Evolutionary conservation across 1,140 invertebrate genomes (phyloP).

Genomic region (Eueides isabella): DNA sequence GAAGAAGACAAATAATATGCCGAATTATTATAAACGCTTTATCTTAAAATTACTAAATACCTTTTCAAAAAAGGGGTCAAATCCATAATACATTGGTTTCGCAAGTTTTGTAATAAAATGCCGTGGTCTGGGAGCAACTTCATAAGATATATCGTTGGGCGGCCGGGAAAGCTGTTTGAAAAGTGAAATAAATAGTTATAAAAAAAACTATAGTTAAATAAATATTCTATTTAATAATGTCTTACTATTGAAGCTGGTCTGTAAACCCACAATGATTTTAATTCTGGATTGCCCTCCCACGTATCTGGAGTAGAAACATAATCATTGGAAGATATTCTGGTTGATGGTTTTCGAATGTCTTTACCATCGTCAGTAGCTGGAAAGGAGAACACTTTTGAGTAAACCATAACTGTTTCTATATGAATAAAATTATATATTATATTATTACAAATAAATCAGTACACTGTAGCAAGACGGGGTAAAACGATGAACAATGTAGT

Average conservation of each 20-base stretch:
- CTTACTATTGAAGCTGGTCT: slow-evolving; percentile 48
- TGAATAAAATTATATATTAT: neutral
- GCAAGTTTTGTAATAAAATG: slow-evolving; percentile 54
- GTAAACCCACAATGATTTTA: slow-evolving; percentile 54
- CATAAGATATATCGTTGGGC: slow-evolving; percentile 29
- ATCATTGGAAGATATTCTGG: slow-evolving; percentile 33
- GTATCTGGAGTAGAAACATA: slow-evolving; percentile 37
- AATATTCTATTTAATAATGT: neutral
- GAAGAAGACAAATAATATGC: no score
- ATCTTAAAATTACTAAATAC: slow-evolving; percentile 36
- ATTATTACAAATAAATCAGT: neutral
- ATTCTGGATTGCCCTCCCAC: slow-evolving; percentile 41
- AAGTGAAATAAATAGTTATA: slow-evolving; percentile 5
- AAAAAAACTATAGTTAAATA: neutral
- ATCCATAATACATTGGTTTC: slow-evolving; percentile 52
- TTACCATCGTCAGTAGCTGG: slow-evolving; percentile 41
- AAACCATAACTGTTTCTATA: neutral
- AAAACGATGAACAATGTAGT: neutral
- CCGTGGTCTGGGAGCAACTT: slow-evolving; percentile 39
- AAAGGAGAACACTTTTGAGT: slow-evolving; percentile 21
- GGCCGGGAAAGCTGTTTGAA: slow-evolving; percentile 39
- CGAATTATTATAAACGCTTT: neutral
- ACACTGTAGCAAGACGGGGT: neutral
- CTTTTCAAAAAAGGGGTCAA: slow-evolving; percentile 60
- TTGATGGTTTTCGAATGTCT: slow-evolving; percentile 3